phyloP scores from a whole-genome alignment of 1,140 invertebrate genomes.

The Drosophila aff. region DNA sequence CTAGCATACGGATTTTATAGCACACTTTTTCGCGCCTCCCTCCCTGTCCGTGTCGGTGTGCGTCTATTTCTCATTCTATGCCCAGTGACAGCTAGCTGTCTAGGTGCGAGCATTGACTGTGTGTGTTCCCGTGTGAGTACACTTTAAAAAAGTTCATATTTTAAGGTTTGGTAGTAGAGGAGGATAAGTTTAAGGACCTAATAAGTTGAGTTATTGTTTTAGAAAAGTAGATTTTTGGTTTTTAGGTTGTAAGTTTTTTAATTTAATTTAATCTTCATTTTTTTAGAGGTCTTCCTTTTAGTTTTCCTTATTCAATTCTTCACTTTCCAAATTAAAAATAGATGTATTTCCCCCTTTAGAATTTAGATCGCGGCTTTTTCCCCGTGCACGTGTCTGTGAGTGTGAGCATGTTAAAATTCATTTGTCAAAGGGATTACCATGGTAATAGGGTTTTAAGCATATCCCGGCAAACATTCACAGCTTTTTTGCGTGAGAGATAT shows the following conservation, averaged over 20 bases:
- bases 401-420: conserved; percentile 76
- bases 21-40: conserved; percentile 66
- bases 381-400: conserved; percentile 28
- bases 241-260: background rate
- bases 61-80: conserved; percentile 39
- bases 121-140: conserved; percentile 28
- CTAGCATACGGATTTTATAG: conserved; percentile 65
- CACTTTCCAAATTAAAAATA: background rate
- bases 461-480: conserved; percentile 70
- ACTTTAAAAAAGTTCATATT: background rate
- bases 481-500: conserved; percentile 40
- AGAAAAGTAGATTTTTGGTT: background rate
- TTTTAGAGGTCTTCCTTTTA: accelerated
- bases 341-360: background rate
- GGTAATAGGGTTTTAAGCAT: conserved; percentile 82
- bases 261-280: accelerated
- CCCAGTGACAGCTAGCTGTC: conserved; percentile 32
- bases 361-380: conserved; percentile 10
- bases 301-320: too few relatives aligned
- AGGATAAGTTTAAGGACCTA: background rate
- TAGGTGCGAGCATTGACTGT: conserved; percentile 29
- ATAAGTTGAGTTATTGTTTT: too few relatives aligned
- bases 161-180: too few relatives aligned
- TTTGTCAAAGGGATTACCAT: conserved; percentile 84
- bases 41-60: conserved; percentile 4